Evolutionary conservation across 2,113 vertebrate species (phyloP), one percentile per base, ranked within the genome.

Genomic region (Taxidea taxus): DNA sequence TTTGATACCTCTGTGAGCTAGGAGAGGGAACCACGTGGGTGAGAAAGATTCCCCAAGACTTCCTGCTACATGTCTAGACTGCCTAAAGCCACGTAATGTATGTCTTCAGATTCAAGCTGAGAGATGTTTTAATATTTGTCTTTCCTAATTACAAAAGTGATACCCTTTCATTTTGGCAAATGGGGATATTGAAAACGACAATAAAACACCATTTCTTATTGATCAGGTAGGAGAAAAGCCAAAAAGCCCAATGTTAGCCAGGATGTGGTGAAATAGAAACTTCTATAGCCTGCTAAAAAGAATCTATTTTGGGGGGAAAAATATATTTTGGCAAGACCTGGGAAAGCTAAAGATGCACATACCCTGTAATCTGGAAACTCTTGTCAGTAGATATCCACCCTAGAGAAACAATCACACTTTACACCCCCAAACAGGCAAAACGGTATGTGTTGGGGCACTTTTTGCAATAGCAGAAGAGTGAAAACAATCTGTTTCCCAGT

Each of bases 141-240:
- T 90, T 68, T 95, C 56, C 56, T 88, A 91, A 91, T 93, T 87
- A 74, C 66, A 74, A 75, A 85, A 56, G 44, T 56, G 42, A 82
- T 87, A 51, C n/a, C 15, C 87, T 95, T 92, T 95, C 85, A 90
- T 42, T 37, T 15, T 77, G 83, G 68, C 87, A 94, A 96, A 90
- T 27, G 62, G 11, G 62, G 29, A 93, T 75, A 70, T 44, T 51
- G 60, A 87, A 94, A 95, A 42, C 44, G 49, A 78, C n/a, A 82
- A 64, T 70, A 87, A 77, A 96, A 64, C 27, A 81, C 13, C 18
- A n/a, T 72, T 86, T 87, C 21, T 56, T 81, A 44, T 29, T 83
- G 60, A 75, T 85, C 68, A 13, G 49, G 31, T 29, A 66, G 4
- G 64, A 39, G 77, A 85, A 62, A 84, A 49, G 20, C 20, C 8